Evolutionary conservation across 2,113 vertebrate species (phyloP), one percentile per base, ranked within the genome.

Genomic region (Podocnemis expansa): DNA sequence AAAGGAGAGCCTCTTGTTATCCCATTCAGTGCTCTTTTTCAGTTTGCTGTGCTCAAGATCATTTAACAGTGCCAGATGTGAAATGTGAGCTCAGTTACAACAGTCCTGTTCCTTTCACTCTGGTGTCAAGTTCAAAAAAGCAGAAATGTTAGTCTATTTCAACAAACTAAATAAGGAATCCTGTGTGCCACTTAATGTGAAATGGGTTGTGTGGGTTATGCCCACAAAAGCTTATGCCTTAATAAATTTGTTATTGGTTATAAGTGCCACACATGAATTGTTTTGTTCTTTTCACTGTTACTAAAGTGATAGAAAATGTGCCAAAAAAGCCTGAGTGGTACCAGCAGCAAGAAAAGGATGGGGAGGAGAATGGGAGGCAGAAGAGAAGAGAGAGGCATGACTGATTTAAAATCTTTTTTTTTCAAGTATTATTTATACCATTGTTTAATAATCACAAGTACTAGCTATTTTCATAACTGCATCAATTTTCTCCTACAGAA

Each of bases 401-500:
- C 27, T 83, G 13, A 41, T 79, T 75, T 85, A 49, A 27, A 70
- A 41, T 85, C 38, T 41, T 1, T 25, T 8, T 34, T 49, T 38
- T 1, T 43, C 63, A 63, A 83, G 87, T 31, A 21, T 84, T 43
- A 58, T 76, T 43, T 24, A 4, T 29, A 5, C 78, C 8, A 2
- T 49, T 31, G 41, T 79, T 2, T 52, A 75, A 31, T 92, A 52
- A 63, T 24, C 55, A 67, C 29, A 88, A 58, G 2, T 34, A n/a
- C 11, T 27, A 75, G n/a, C 38, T 88, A 63, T 56, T 85, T 84
- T 73, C 52, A 4, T 96, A 93, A 96, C 49, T 80, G 38, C 55
- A 27, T 21, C 38, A 49, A 88, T 90, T 96, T 29, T 98, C 38
- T 96, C 60, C 97, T 96, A 19, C 97, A 99, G 99, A 99, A 98